These are phyloP conservation scores for Heliocidaris tuberculata DNA, from an alignment of 35 echinoderm and acorn worm species.

Conservation along the genomic window DNA sequence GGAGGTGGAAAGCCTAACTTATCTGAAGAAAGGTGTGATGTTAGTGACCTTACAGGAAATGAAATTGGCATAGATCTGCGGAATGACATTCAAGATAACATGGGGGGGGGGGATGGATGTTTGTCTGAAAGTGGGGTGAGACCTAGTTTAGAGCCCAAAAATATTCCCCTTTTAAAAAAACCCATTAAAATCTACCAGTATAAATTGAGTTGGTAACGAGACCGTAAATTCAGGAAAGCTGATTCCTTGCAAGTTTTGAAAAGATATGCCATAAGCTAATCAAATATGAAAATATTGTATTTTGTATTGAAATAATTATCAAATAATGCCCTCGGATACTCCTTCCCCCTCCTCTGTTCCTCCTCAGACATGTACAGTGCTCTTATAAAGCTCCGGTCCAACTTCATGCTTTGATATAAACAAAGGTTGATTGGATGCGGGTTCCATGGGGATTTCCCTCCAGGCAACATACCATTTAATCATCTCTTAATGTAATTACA, in stretches of 20 bases:
- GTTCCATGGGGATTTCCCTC: neutral
- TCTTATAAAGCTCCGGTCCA: neutral
- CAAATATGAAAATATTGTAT: too few relatives aligned
- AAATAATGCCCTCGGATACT: too few relatives aligned
- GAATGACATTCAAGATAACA: neutral
- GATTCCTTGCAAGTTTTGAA: too few relatives aligned
- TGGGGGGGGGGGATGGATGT: neutral
- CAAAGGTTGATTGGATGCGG: neutral
- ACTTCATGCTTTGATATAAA: neutral
- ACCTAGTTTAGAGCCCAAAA: neutral
- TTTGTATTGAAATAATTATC: too few relatives aligned
- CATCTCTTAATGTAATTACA: conserved; percentile 11
- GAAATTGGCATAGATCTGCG: neutral
- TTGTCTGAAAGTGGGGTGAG: neutral
- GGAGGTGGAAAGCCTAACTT: neutral
- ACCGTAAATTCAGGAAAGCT: too few relatives aligned
- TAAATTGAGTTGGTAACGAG: too few relatives aligned
- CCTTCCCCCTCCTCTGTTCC: too few relatives aligned
- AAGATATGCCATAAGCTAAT: too few relatives aligned
- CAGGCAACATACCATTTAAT: neutral
- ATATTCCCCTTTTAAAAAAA: too few relatives aligned
- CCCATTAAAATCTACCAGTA: too few relatives aligned
- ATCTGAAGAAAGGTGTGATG: neutral
- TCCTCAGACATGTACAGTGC: neutral
- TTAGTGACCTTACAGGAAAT: neutral